phyloP scores from a whole-genome alignment of 2,888 invertebrate genomes.

The Sesia bembeciformis region DNA sequence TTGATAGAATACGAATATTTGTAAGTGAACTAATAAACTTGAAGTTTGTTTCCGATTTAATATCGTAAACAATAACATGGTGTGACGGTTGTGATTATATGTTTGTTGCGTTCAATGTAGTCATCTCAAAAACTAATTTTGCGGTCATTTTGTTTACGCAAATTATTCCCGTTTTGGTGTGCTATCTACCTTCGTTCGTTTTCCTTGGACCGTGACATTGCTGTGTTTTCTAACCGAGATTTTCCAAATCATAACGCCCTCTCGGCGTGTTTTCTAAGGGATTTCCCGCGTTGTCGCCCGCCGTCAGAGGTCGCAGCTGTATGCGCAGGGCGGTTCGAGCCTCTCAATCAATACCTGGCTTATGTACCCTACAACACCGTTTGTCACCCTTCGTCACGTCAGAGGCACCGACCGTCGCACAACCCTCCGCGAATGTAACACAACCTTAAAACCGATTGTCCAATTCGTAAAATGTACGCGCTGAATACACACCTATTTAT shows the following conservation, averaged over 20 bases:
- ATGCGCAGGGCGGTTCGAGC: slow-evolving; percentile 7
- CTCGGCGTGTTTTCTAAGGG: slow-evolving; percentile 35
- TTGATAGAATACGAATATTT: no score
- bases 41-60: no score
- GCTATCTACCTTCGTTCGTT: no score
- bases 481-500: not conserved
- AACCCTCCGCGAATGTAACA: slow-evolving; percentile 1
- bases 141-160: no score
- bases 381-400: slow-evolving; percentile 57
- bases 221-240: not conserved
- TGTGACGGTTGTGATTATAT: no score
- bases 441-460: slow-evolving; percentile 7
- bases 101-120: no score
- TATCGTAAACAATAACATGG: no score
- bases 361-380: slow-evolving; percentile 14
- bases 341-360: slow-evolving; percentile 64
- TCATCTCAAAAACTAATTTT: no score
- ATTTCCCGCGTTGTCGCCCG: slow-evolving; percentile 45
- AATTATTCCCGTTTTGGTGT: no score
- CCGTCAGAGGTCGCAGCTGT: slow-evolving; percentile 17
- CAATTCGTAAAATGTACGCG: slow-evolving; percentile 27
- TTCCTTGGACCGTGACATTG: not conserved
- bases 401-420: slow-evolving; percentile 12
- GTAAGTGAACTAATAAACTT: no score
- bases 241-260: slow-evolving; percentile 35